Conservation (phyloP, 2,113 vertebrate species). For the Ceyx melanurus region DNA sequence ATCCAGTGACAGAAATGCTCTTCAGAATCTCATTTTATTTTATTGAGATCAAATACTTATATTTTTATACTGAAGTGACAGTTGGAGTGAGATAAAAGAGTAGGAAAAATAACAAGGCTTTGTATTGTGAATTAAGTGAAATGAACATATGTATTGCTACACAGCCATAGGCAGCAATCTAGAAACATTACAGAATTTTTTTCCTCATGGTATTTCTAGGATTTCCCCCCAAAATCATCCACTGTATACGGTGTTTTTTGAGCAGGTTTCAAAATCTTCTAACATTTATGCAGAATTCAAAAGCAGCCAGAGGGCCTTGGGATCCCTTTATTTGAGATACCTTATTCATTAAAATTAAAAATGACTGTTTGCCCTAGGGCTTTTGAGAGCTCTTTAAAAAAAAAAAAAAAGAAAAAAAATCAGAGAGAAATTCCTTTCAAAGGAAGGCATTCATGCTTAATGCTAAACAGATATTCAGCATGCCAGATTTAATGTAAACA, state of each 20-base stretch:
- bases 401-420: background rate
- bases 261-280: background rate
- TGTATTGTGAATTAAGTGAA: background rate
- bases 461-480: conserved; percentile 5
- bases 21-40: background rate
- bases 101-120: background rate
- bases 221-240: background rate
- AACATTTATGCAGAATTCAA: background rate
- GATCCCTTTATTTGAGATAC: background rate
- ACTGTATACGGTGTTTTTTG: background rate
- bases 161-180: background rate
- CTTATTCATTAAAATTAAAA: conserved; percentile 21
- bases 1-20: background rate
- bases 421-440: conserved; percentile 18
- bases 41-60: background rate
- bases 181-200: background rate
- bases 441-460: conserved; percentile 11
- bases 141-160: background rate
- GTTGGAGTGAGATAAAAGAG: background rate
- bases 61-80: background rate
- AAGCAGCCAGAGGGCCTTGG: background rate
- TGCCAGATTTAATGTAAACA: background rate
- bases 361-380: background rate
- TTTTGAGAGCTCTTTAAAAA: background rate
- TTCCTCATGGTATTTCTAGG: background rate